Evolutionary conservation across 2,888 invertebrate genomes (phyloP), one percentile per base, ranked within the genome.

Genomic region (Cenopis cana): DNA sequence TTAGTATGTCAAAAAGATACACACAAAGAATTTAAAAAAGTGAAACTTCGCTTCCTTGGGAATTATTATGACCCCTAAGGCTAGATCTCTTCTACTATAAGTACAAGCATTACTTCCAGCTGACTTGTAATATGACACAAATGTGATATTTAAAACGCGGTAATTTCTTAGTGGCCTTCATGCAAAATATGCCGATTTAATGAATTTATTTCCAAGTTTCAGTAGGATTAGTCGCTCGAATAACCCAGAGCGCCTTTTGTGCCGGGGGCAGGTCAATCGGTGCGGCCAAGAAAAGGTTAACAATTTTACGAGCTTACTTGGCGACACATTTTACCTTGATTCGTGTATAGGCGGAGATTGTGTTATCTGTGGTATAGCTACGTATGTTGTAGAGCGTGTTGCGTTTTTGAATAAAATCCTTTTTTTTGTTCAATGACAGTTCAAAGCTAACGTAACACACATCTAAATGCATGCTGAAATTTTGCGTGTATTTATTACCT

Each of bases 271-370:
- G 50, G 33, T 50, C 36, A 52, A 59, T 24, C 41, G 59, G 20
- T 24, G 52, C 36, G 62, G 50, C n/a, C 52, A 20, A 62, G 36
- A 62, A 36, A 62, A 62, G 50, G 52, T 62, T 62, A 62, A 62
- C 17, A 61, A 18, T 29, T 33, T 61, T 60, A 49, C n/a, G 9
- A 61, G 61, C 12, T 33, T 50, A 50, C 12, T 46, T 24, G 36
- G 24, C 36, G 38, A 20, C 29, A 20, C 50, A 62, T 52, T 52
- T 52, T 52, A 61, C 49, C 33, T 52, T 52, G 36, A 20, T 18
- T 36, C 10, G 36, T 62, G 52, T 52, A n/a, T 8, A n/a, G n/a
- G n/a, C n/a, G 14, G 46, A 14, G n/a, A n/a, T 46, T n/a, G n/a
- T 46, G 12, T n/a, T 46, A 46, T 46, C n/a, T 46, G n/a, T 46